Evolutionary conservation across 1,140 invertebrate species (phyloP).

Genomic region (Drosophila ananassae): DNA sequence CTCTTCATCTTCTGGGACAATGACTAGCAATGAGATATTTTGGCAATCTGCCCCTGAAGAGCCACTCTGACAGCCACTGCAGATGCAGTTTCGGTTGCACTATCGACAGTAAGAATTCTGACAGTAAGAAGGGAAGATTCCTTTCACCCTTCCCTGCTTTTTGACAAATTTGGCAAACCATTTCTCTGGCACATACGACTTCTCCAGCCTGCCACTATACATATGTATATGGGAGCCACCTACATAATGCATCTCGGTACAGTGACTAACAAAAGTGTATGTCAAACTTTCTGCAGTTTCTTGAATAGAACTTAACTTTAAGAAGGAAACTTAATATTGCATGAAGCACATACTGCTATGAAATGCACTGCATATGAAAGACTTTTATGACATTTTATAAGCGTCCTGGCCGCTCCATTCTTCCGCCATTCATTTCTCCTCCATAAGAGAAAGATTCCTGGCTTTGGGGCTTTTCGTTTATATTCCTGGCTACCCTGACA

Average conservation of each 20-base stretch:
- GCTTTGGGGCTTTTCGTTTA: constrained; percentile 18
- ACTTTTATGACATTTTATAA: constrained; percentile 39
- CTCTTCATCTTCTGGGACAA: constrained; percentile 6
- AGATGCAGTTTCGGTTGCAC: constrained; percentile 7
- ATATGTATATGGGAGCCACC: constrained; percentile 3
- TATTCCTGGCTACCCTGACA: neutral
- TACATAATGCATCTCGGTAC: constrained; percentile 31
- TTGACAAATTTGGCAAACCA: constrained; percentile 45
- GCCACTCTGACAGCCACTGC: constrained; percentile 39
- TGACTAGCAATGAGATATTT: constrained; percentile 24
- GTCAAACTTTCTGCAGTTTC: neutral
- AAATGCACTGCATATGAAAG: constrained; percentile 8
- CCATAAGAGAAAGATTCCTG: constrained; percentile 2
- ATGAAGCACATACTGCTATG: neutral
- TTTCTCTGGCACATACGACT: constrained; percentile 28
- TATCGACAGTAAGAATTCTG: constrained; percentile 12
- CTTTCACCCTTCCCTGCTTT: neutral
- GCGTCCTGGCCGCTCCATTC: neutral
- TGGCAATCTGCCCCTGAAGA: constrained; percentile 34
- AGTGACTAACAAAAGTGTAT: constrained; percentile 3
- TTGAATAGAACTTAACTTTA: neutral
- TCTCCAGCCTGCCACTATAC: constrained; percentile 30
- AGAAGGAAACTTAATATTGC: neutral
- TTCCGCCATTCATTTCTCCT: constrained; percentile 4
- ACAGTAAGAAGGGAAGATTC: neutral